Percentiles rank a stretch among this genome's conserved stretches.
Evolutionary conservation across 2,888 invertebrate genomes (phyloP).

Genomic region (Pachycephus smyrnensis): DNA sequence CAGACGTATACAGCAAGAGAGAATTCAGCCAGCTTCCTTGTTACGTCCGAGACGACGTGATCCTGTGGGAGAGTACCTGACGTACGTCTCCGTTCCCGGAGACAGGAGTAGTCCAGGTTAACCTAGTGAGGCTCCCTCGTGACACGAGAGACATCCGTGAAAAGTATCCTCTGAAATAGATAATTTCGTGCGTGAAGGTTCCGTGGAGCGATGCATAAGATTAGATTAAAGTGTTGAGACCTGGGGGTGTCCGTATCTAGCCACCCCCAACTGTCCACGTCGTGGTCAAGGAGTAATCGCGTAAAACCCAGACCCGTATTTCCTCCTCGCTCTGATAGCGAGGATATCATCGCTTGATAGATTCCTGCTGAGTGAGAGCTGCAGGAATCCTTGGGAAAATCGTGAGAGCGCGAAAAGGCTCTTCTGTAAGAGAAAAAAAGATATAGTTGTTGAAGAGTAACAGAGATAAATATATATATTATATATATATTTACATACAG

Average conservation of each 20-base stretch:
- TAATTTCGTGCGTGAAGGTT: not conserved
- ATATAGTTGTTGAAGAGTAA: not conserved
- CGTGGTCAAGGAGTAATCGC: not conserved
- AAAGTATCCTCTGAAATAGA: not conserved
- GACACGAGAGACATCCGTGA: not conserved
- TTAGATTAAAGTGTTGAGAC: constrained; percentile 39
- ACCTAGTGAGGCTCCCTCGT: not conserved
- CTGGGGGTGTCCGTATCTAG: not conserved
- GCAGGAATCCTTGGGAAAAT: not conserved
- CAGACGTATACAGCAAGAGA: not conserved
- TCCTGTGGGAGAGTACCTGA: not conserved
- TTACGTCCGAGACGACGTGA: not conserved
- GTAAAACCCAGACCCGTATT: not conserved
- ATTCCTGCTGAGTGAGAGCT: not conserved
- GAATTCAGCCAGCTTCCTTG: too few relatives aligned
- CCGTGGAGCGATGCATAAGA: constrained; percentile 32
- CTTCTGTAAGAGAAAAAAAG: not conserved
- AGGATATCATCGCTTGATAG: not conserved
- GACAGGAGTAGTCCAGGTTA: not conserved
- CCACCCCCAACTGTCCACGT: not conserved
- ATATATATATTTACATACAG: constrained; percentile 7
- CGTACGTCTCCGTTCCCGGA: not conserved
- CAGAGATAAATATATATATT: not conserved
- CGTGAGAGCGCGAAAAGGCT: not conserved
- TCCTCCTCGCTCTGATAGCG: not conserved